These are phyloP conservation scores for Phylloscopus collybita DNA, from an alignment of 2,797 vertebrate genomes.

Conservation along the genomic window DNA sequence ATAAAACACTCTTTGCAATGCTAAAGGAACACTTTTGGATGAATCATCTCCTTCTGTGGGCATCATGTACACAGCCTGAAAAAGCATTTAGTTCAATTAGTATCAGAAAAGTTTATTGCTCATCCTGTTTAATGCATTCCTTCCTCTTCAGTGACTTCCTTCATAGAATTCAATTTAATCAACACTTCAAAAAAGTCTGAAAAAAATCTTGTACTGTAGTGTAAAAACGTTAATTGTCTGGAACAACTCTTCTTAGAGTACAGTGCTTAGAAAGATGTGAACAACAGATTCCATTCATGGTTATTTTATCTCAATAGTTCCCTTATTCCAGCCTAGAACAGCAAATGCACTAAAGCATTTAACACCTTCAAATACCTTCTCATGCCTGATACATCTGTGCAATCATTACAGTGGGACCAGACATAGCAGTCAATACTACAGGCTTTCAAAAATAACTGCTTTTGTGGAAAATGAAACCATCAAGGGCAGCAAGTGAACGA, in stretches of 20 bases:
- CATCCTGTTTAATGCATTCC: background rate
- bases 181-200: background rate
- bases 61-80: constrained; percentile 99
- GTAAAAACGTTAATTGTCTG: background rate
- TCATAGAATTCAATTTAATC: background rate
- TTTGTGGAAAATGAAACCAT: background rate
- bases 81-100: constrained; percentile 60
- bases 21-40: constrained; percentile 97
- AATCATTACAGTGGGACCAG: background rate
- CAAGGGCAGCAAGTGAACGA: background rate
- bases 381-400: accelerated
- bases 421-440: background rate
- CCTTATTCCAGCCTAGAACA: background rate
- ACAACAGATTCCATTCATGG: background rate
- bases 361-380: background rate
- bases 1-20: constrained; percentile 97
- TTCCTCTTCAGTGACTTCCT: background rate
- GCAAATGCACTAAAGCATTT: background rate
- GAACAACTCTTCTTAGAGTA: background rate
- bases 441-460: background rate
- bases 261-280: background rate
- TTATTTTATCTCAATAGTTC: background rate
- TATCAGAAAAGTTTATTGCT: background rate
- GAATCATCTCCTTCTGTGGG: constrained; percentile 99
- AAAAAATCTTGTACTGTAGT: background rate